Evolutionary conservation across 2,888 invertebrate genomes (phyloP).

Genomic region (Acronicta psi): DNA sequence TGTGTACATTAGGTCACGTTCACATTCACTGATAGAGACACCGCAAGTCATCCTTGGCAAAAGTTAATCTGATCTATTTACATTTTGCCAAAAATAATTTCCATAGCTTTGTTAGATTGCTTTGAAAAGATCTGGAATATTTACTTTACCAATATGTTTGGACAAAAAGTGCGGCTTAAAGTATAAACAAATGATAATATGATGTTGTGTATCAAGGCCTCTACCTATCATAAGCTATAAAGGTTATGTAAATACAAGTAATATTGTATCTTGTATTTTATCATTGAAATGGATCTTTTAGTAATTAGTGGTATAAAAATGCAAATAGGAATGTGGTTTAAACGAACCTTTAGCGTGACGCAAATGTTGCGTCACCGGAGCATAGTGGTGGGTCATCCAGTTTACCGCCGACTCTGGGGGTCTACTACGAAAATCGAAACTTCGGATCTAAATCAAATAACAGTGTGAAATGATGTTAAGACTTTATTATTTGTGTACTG

Average conservation of each 20-base stretch:
- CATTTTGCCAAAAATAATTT: constrained; percentile 32
- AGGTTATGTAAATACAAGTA: constrained; percentile 19
- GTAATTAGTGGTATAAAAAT: constrained; percentile 15
- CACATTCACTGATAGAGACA: constrained; percentile 10
- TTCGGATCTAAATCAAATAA: too few relatives aligned
- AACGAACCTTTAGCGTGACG: constrained; percentile 46
- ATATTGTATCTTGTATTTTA: constrained; percentile 4
- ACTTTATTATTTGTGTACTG: too few relatives aligned
- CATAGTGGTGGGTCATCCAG: constrained; percentile 25
- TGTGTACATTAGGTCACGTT: constrained; percentile 31
- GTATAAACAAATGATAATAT: constrained; percentile 36
- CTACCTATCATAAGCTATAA: constrained; percentile 14
- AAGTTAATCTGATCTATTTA: constrained; percentile 26
- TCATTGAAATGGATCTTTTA: constrained; percentile 6
- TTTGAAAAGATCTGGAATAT: constrained; percentile 16
- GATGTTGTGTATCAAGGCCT: constrained; percentile 31
- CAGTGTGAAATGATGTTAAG: too few relatives aligned
- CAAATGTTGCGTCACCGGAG: constrained; percentile 70
- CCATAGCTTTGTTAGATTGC: constrained; percentile 27
- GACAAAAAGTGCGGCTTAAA: constrained; percentile 7
- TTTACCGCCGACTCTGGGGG: too few relatives aligned
- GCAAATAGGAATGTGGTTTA: constrained; percentile 8
- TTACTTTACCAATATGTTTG: constrained; percentile 28
- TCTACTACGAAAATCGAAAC: too few relatives aligned
- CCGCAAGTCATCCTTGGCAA: background rate